Percentiles rank a stretch among this genome's conserved stretches.
Conservation (phyloP, 2,113 vertebrate species). For the Dasyornis broadbenti region DNA sequence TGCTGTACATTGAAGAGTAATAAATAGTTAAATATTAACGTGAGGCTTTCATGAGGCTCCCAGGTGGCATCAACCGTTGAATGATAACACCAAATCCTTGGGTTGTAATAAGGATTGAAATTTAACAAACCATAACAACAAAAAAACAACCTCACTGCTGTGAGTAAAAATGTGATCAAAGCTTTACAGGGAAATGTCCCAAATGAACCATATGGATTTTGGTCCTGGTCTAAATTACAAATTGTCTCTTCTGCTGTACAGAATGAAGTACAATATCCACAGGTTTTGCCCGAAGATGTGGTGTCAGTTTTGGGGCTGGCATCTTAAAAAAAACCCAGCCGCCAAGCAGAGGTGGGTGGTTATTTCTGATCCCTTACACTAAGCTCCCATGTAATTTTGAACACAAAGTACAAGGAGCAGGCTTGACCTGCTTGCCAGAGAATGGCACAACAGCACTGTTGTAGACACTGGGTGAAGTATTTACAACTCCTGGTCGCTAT, state of each 20-base stretch:
- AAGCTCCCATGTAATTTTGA: not conserved
- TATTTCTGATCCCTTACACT: not conserved
- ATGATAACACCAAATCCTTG: slow-evolving; percentile 19
- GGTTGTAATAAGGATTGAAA: slow-evolving; percentile 10
- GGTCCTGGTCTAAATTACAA: not conserved
- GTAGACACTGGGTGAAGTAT: not conserved
- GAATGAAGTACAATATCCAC: not conserved
- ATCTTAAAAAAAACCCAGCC: not conserved
- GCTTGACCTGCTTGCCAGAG: not conserved
- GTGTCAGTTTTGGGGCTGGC: not conserved
- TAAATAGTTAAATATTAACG: slow-evolving; percentile 46
- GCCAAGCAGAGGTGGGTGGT: not conserved
- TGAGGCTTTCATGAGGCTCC: not conserved
- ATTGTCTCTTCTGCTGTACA: not conserved
- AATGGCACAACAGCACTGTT: not conserved
- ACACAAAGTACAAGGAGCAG: slow-evolving; percentile 17
- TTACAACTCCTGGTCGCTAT: not conserved
- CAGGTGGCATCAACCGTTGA: not conserved
- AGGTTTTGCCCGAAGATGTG: not conserved
- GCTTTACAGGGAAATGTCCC: not conserved
- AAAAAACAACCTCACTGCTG: not conserved
- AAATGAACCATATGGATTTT: not conserved
- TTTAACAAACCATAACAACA: slow-evolving; percentile 9
- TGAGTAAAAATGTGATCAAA: not conserved
- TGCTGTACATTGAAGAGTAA: not conserved